These are phyloP conservation scores for Daboia siamensis DNA, from an alignment of 2,113 vertebrate genomes.

Conservation along the genomic window DNA sequence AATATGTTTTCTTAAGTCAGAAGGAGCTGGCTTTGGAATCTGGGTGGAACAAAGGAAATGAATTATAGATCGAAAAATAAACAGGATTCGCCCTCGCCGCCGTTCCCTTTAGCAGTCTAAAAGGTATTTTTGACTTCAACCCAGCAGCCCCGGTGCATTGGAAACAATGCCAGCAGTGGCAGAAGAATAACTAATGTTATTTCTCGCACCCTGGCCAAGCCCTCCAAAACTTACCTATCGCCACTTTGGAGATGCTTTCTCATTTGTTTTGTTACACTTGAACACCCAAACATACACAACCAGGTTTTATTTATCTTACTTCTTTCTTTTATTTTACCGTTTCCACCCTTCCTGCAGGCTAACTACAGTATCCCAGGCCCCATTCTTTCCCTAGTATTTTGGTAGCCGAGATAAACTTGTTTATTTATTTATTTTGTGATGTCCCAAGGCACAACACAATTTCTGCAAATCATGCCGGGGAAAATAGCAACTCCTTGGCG, in stretches of 20 bases:
- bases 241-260: not conserved
- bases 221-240: not conserved
- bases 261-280: not conserved
- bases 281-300: not conserved
- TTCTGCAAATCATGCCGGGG: not conserved
- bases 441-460: not conserved
- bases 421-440: not conserved
- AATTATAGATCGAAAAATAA: not conserved
- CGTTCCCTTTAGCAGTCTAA: not conserved
- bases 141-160: not conserved
- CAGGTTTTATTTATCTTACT: not conserved
- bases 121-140: not conserved
- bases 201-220: not conserved
- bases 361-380: not conserved
- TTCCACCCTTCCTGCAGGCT: not conserved
- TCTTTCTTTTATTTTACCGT: not conserved
- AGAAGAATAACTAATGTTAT: not conserved
- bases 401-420: not conserved
- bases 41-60: not conserved
- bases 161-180: not conserved
- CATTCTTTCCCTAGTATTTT: not conserved
- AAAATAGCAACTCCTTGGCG: not conserved
- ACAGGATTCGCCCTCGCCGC: too few relatives aligned
- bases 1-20: not conserved
- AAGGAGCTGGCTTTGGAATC: not conserved